phyloP scores from a whole-genome alignment of 2,797 vertebrate species.

The Labeo calbasu region DNA sequence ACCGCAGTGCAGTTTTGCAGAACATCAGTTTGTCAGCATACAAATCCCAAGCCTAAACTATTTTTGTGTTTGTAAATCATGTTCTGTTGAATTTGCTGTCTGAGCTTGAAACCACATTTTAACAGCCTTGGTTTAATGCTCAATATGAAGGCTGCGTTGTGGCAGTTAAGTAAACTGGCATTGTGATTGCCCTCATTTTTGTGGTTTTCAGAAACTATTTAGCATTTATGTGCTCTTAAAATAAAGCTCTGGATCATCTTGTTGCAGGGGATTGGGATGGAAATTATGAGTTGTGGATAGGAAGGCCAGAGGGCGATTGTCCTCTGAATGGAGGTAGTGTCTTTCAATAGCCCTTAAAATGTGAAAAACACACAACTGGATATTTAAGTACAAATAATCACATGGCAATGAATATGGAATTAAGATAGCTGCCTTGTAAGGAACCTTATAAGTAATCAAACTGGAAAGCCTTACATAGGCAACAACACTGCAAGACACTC shows the following conservation, averaged over 20 bases:
- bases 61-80: constrained; percentile 32
- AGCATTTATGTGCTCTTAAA: constrained; percentile 29
- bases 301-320: constrained; percentile 14
- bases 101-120: not conserved
- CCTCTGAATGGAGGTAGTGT: not conserved
- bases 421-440: not conserved
- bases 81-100: constrained; percentile 25
- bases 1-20: not conserved
- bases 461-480: not conserved
- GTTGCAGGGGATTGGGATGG: constrained; percentile 6
- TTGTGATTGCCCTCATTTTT: not conserved
- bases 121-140: constrained; percentile 27
- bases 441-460: not conserved
- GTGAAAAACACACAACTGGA: constrained; percentile 22
- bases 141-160: not conserved
- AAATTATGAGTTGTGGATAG: constrained; percentile 12
- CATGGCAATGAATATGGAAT: not conserved
- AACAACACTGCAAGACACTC: not conserved
- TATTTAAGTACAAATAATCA: constrained; percentile 24
- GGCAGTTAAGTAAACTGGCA: constrained; percentile 9
- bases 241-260: constrained; percentile 2
- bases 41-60: constrained; percentile 4
- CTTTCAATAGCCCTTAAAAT: constrained; percentile 21
- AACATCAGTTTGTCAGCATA: constrained; percentile 22
- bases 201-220: constrained; percentile 16